These are phyloP conservation scores for Hippolais icterina DNA, from an alignment of 2,113 vertebrate genomes.

Conservation along the genomic window DNA sequence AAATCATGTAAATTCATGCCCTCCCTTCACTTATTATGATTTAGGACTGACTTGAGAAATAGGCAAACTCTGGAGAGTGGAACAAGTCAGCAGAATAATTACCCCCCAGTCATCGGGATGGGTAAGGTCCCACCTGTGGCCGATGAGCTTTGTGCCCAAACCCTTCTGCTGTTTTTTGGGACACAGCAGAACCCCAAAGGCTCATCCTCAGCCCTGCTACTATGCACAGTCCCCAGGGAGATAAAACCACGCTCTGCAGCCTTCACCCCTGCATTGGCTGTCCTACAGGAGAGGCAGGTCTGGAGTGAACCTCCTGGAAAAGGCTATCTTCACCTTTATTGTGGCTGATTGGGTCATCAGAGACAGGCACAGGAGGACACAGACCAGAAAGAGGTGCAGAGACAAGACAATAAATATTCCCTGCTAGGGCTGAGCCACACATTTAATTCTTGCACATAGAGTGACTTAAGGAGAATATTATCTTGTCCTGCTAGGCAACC, in stretches of 20 bases:
- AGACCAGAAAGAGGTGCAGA: not conserved
- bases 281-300: not conserved
- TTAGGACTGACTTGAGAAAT: not conserved
- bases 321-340: not conserved
- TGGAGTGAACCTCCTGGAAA: not conserved
- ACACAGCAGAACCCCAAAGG: not conserved
- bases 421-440: not conserved
- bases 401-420: not conserved
- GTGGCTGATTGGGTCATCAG: not conserved
- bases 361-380: not conserved
- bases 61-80: not conserved
- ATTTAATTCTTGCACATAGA: not conserved
- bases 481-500: not conserved
- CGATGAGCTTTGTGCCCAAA: not conserved
- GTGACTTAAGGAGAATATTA: not conserved
- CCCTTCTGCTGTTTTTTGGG: not conserved
- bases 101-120: fast-evolving
- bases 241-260: not conserved
- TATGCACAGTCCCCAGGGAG: fast-evolving
- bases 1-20: not conserved
- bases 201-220: not conserved
- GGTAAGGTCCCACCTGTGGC: not conserved
- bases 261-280: fast-evolving
- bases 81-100: not conserved
- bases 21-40: not conserved